phyloP scores from a whole-genome alignment of 2,113 vertebrate genomes.

The Odobenus rosmarus region DNA sequence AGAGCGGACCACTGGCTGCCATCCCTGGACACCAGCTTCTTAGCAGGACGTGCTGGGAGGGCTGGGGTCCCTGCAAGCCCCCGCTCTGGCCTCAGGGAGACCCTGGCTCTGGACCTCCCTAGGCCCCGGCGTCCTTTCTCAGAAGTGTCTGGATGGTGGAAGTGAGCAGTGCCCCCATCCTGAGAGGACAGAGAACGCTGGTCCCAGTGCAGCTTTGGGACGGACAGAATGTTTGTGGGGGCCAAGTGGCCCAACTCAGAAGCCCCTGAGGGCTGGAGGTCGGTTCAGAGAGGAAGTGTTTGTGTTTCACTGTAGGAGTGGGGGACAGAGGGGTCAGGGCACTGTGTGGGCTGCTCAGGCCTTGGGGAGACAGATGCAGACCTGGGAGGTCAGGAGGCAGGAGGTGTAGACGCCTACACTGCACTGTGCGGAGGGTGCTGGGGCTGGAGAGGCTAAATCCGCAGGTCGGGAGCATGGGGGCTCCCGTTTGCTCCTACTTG shows the following conservation, averaged over 20 bases:
- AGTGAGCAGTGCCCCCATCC: fast-evolving
- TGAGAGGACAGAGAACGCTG: background rate
- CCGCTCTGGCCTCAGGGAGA: background rate
- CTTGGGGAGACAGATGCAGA: background rate
- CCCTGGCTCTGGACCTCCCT: background rate
- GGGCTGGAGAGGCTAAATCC: background rate
- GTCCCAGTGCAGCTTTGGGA: background rate
- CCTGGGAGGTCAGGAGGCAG: background rate
- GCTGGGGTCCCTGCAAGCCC: background rate
- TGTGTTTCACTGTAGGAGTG: fast-evolving
- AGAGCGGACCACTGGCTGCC: background rate
- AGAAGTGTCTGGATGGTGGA: background rate
- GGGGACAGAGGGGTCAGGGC: background rate
- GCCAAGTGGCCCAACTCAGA: background rate
- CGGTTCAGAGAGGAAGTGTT: background rate
- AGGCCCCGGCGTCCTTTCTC: background rate
- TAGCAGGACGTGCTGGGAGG: background rate
- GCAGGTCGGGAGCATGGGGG: background rate
- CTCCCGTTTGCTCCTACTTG: background rate
- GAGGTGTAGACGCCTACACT: background rate
- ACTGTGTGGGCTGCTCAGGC: background rate
- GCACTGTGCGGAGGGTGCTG: background rate
- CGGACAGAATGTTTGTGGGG: background rate
- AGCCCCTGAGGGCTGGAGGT: background rate
- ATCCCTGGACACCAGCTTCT: background rate